phyloP scores from a whole-genome alignment of 2,113 vertebrate genomes.

The Solenodon paradoxus region DNA sequence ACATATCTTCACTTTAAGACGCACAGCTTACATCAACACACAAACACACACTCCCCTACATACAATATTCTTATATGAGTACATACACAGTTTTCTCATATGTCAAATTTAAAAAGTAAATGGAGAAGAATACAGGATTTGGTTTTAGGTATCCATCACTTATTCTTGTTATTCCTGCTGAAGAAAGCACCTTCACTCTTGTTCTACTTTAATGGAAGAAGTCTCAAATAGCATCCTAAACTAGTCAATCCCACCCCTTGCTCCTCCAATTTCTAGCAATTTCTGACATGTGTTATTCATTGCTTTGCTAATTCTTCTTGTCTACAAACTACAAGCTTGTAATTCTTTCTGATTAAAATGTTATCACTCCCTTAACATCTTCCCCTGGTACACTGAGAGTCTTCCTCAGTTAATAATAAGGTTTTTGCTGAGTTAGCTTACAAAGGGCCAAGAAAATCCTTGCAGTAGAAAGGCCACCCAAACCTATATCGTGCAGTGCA shows the following conservation, averaged over 20 bases:
- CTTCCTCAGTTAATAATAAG: neutral
- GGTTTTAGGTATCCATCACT: neutral
- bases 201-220: neutral
- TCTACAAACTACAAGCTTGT: neutral
- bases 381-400: neutral
- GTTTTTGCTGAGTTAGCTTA: neutral
- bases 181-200: neutral
- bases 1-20: neutral
- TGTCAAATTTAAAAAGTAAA: neutral
- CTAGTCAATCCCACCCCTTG: neutral
- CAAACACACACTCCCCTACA: neutral
- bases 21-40: neutral
- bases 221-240: neutral
- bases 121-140: neutral
- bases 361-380: neutral
- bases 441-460: neutral
- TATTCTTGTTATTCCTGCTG: neutral
- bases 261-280: neutral
- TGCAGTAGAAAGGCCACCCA: neutral
- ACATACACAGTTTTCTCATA: neutral
- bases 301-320: neutral
- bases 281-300: neutral
- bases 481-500: neutral
- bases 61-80: neutral
- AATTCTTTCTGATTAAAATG: neutral